A percentile compares a stretch with the other conserved stretches of the same genome.
Evolutionary conservation across 1,140 invertebrate species (phyloP).

Genomic region (Belonocnema kinseyi): DNA sequence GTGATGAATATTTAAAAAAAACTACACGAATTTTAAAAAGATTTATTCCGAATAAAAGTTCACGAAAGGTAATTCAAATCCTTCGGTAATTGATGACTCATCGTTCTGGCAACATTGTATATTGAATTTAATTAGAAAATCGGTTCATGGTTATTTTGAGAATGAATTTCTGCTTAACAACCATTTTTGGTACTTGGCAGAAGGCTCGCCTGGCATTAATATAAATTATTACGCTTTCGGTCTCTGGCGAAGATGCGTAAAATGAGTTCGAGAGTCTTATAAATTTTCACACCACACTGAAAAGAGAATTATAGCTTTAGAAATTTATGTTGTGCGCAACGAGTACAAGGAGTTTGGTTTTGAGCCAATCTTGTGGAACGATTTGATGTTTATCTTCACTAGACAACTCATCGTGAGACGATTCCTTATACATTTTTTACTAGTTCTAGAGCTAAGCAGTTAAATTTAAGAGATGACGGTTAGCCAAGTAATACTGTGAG

Average conservation of each 20-base stretch:
- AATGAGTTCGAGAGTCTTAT: constrained; percentile 39
- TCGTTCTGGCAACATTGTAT: too few relatives aligned
- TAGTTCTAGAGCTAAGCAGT: not conserved
- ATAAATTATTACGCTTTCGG: constrained; percentile 33
- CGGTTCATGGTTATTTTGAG: not conserved
- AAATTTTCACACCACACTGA: constrained; percentile 32
- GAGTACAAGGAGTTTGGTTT: constrained; percentile 49
- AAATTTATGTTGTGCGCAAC: constrained; percentile 59
- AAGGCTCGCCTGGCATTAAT: constrained; percentile 2
- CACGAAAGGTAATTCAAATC: too few relatives aligned
- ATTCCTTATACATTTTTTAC: constrained; percentile 1
- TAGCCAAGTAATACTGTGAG: constrained; percentile 39
- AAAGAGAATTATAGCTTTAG: constrained; percentile 52
- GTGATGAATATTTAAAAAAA: not conserved
- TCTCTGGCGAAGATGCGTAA: constrained; percentile 15
- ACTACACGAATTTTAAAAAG: too few relatives aligned
- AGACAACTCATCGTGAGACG: not conserved
- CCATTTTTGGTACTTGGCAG: constrained; percentile 14
- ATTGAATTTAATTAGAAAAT: not conserved
- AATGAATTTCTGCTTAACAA: not conserved
- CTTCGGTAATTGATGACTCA: too few relatives aligned
- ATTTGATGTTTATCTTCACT: constrained; percentile 24
- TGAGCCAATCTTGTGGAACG: constrained; percentile 37
- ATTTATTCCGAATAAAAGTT: too few relatives aligned
- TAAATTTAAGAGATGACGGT: constrained; percentile 36